Base-by-base conservation (phyloP, 2,888 invertebrate genomes). In the Sylvicola cinctus region DNA sequence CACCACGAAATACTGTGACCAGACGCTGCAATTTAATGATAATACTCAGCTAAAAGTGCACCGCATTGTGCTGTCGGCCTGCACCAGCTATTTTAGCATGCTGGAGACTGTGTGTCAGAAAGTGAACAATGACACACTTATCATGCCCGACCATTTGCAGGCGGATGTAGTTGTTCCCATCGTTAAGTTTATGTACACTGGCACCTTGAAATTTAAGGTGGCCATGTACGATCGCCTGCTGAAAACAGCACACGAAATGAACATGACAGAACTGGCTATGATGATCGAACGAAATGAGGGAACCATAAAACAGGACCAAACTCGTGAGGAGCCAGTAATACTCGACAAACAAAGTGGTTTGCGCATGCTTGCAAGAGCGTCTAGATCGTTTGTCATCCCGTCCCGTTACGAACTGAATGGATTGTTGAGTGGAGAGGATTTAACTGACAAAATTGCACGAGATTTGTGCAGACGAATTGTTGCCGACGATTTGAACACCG, bases 51-150 rank as follows among this genome's bases (percentile, higher is more conserved):
- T 77, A 11, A 77, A 77, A 53, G 76, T 77, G 10, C 85, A 85
- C 53, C 66, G 81, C 33, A 57, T 87, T 33, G 84, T 85, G 3
- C 68, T 85, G 40, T 83, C 74, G 54, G 79, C 84, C 2, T 85
- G 85, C 51, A 85, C 85, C 1, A 81, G 84, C 50, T 85, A 84
- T 55, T 85, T 85, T 49, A 74, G 76, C 51, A 64, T 75, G 15
- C 55, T 81, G 31, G 81, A 81, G 49, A 67, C 74, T 47, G 70
- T 71, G 35, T 75, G 73, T 45, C 71, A 73, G 43, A 66, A 70
- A 48, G 64, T 70, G 37, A n/a, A n/a, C n/a, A 74, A 71, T 42
- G 76, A 77, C 47, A 73, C 74, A 42, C 60, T 74, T 28, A 68
- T 79, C 36, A 76, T 80, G 74, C 80, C 80, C 8, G 64, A 68